Base-by-base conservation (phyloP, 2,113 vertebrate genomes). In the Sphaerodactylus townsendi region DNA sequence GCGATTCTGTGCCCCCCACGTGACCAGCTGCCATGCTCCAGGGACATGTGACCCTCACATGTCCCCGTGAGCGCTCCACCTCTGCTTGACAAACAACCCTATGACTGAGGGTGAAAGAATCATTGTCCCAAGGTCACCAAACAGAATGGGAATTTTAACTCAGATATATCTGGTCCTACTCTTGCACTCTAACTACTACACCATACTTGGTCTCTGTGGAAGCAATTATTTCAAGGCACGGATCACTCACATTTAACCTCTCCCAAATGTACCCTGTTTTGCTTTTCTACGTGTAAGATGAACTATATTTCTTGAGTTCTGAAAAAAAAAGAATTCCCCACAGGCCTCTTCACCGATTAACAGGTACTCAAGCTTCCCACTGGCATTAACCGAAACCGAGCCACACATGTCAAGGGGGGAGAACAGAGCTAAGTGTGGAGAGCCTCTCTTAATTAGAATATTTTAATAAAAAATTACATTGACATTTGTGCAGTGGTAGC, bases 371-470 rank as follows among this genome's bases (percentile, higher is more conserved):
- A 46, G 4, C 25, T 53, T 77, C 66, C 28, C 66, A 53, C 3
- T 44, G 41, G 53, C 28, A 50, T 71, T 65, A 66, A 77, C 9
- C 33, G 39, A 76, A 71, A 30, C 53, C 28, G 77, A 76, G 74
- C 30, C 28, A 53, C 35, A 44, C 19, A 59, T 71, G 56, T 82
- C 85, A 71, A 86, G 53, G 66, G 79, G 74, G 50, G 39, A 62
- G 73, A 82, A 59, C 13, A 33, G 19, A 82, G 73, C 50, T 86
- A 82, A 86, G 81, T 64, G 73, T 71, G 50, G 73, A 77, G 73
- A 64, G 25, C 25, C 53, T 82, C 85, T 77, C 50, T 86, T 82
- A 81, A 71, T 86, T 82, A 77, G 73, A 81, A 76, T 86, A 77
- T 71, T 62, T 86, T 77, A 77, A 86, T 82, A 82, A 82, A 77